Evolutionary conservation across 2,113 vertebrate species (phyloP), one percentile per base, ranked within the genome.

Genomic region (zebrafish (Danio rerio)): DNA sequence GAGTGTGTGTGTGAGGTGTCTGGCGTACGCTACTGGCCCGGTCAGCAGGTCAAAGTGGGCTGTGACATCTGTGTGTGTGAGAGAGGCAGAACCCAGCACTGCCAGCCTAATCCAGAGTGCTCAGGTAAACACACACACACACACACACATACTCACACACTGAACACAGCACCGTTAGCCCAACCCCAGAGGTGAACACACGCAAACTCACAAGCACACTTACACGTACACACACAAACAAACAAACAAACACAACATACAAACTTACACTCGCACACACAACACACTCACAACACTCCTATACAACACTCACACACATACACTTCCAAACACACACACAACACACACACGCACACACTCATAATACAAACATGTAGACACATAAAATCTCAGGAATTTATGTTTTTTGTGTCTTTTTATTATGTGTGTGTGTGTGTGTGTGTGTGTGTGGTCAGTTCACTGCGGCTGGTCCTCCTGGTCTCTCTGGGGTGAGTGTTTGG

Each of bases 401-500:
- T 31, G 1, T 31, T 31, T 31, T n/a, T n/a, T n/a, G n/a, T n/a
- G n/a, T n/a, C n/a, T n/a, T n/a, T n/a, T n/a, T n/a, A n/a, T n/a
- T n/a, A n/a, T n/a, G n/a, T 31, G 31, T 31, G 31, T 31, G 31
- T 31, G 31, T 31, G 1, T 31, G 31, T 31, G 31, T 31, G 31
- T 62, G 15, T 47, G 4, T 73, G 18, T 77, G 21, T 81, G 50
- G 4, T 59, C 83, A 98, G 96, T 97, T 77, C 90, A 96, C 83
- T 98, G 97, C 21, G 95, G 94, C 47, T 98, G 96, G 96, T 97
- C 96, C 0, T 80, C 94, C 0, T 98, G 97, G 97, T 96, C 96
- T 0, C 88, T 93, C 0, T 98, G 96, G 96, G 96, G 95, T 0
- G 93, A 96, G 50, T 98, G 96, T 86, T 86, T 96, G 85, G 97